Evolutionary conservation across 2,888 invertebrate species (phyloP), one percentile per base, ranked within the genome.

Genomic region (Torymus aiolomorphi): DNA sequence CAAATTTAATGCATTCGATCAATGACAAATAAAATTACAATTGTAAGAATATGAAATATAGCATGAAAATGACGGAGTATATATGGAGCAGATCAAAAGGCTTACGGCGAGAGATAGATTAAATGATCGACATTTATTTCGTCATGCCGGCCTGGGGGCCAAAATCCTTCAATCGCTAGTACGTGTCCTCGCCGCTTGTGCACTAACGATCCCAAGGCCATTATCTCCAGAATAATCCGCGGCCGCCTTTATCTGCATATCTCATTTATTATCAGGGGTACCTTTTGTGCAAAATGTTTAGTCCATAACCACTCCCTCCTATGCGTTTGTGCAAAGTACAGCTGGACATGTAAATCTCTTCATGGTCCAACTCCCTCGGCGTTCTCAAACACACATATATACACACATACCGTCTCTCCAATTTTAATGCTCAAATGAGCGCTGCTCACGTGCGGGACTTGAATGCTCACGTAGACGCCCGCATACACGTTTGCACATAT

Each of bases 371-470:
- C 59, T 59, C 59, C 4, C 10, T n/a, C 18, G 8, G 8, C 18
- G 65, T 16, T 31, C 31, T 31, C 31, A 31, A 31, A 31, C 8
- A 31, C 4, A 31, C 2, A 31, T 3, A 31, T 8, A 31, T 3
- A 42, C 1, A n/a, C 42, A 63, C 18, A 59, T 24, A 62, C 20
- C 13, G 24, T 24, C 24, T 61, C 62, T 54, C 54, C 20, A 67
- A 73, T 73, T 73, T 78, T 62, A 78, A 78, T 73, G 54, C 56
- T 20, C 56, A 49, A 20, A 49, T 56, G 16, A 49, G 24, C 31
- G 24, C 5, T 16, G 13, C 49, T 14, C 8, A 18, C 54, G 52
- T 51, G 49, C 11, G 54, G 59, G 66, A 76, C 52, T 59, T 59
- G 59, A 18, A 65, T 51, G 52, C 31, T 16, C 51, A 8, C 49